Base-by-base conservation (phyloP, 1,140 invertebrate genomes). In the Neodiprion pinetum region DNA sequence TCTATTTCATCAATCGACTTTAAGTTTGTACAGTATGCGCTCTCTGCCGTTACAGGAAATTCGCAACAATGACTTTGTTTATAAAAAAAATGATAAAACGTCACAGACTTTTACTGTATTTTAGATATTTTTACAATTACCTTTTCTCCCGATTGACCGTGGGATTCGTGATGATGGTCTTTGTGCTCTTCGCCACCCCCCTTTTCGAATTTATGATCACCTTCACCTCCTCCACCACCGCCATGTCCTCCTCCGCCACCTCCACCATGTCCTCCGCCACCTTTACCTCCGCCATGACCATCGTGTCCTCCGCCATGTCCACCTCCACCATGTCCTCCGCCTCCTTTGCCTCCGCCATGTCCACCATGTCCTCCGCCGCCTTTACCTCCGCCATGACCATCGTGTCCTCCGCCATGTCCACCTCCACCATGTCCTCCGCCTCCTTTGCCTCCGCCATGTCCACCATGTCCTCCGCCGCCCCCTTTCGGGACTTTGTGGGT, bases 101-200 rank as follows among this genome's bases (percentile, higher is more conserved):
- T 65, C 28, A 61, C 28, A 21, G 40, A 73, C 11, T 53, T 28
- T 11, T 28, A 70, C 21, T 70, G 17, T 17, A 21, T 61, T 74
- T 4, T 69, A 47, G 1, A 40, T 40, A 40, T 40, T 40, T 40
- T 40, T 40, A 69, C 12, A 12, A 23, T 21, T 77, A 87, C 88
- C 82, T 89, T 85, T 7, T 88, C 74, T 10, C 80, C 85, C 23
- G 85, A 84, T 14, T 88, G 80, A 0, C 81, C 85, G 1, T 83
- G 65, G 17, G 77, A 74, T 7, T 80, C 78, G 9, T 85, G 80
- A 61, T 88, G 80, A 8, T 77, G 83, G 7, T 85, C 76, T 7
- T 84, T 49, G 21, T 83, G 82, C 48, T 88, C 82, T 7, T 78
- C 78, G 0, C 81, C 82, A 11, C 72, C 83, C 9, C 80, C 87